A percentile compares a stretch with the other conserved stretches of the same genome.
Evolutionary conservation across 2,113 vertebrate genomes (phyloP).

Genomic region (Noturus placidus): DNA sequence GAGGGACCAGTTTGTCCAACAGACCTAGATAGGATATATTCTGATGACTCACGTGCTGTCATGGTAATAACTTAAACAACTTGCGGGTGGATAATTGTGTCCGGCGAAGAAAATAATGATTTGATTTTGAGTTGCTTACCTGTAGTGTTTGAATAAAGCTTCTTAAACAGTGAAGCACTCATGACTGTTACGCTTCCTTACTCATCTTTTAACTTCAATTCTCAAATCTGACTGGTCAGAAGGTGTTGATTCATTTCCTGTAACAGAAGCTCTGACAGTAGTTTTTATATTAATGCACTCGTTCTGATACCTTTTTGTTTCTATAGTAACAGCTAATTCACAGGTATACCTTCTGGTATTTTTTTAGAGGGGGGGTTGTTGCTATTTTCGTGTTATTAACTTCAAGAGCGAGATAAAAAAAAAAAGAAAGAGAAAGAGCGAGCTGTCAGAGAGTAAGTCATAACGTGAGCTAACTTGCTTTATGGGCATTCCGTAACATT

Average conservation of each 20-base stretch:
- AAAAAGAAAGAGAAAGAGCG: background rate
- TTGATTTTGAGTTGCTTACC: background rate
- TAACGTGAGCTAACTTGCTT: background rate
- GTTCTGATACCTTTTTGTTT: background rate
- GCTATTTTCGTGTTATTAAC: background rate
- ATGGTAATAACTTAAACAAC: background rate
- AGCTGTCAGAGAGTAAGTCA: background rate
- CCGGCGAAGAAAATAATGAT: constrained; percentile 19
- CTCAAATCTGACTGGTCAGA: background rate
- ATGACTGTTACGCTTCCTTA: constrained; percentile 31
- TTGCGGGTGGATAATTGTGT: constrained; percentile 29
- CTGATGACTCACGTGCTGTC: constrained; percentile 34
- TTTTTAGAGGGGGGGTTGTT: background rate
- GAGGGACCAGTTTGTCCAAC: background rate
- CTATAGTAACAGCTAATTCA: background rate
- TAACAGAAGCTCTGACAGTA: background rate
- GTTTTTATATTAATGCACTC: background rate
- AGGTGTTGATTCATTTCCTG: background rate
- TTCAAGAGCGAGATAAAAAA: background rate
- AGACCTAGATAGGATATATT: constrained; percentile 7
- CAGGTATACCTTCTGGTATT: background rate
- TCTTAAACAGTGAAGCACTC: constrained; percentile 37
- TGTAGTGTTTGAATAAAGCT: constrained; percentile 36
- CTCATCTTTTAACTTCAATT: background rate
- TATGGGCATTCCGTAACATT: background rate